Evolutionary conservation across 2,113 vertebrate genomes (phyloP).

Genomic region (Turdus rufiventris): DNA sequence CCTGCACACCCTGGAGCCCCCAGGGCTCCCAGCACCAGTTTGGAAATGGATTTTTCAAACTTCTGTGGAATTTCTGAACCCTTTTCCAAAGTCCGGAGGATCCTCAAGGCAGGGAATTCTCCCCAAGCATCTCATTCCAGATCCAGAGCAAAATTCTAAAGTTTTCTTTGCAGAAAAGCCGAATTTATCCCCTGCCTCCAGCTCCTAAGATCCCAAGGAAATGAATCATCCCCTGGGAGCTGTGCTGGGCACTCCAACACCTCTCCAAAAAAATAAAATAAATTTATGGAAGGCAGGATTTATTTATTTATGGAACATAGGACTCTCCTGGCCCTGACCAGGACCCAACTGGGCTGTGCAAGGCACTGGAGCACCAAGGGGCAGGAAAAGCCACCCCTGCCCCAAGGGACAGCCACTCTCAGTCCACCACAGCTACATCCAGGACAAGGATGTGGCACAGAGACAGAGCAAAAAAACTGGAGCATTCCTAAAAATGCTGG

Average conservation of each 20-base stretch:
- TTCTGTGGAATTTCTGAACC: rapidly evolving
- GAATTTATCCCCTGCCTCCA: not conserved
- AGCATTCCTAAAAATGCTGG: not conserved
- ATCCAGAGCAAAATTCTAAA: not conserved
- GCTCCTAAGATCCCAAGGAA: not conserved
- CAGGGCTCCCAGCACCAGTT: not conserved
- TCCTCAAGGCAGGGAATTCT: not conserved
- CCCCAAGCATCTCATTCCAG: not conserved
- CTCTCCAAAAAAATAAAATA: not conserved
- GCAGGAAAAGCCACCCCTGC: not conserved
- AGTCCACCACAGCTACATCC: not conserved
- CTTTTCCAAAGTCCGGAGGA: not conserved
- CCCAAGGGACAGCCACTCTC: not conserved
- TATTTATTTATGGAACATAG: no score
- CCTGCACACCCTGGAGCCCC: not conserved
- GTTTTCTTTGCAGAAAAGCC: not conserved
- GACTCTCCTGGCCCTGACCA: not conserved
- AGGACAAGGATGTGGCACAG: not conserved
- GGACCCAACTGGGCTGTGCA: not conserved
- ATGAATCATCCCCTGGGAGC: not conserved
- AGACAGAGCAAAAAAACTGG: no score
- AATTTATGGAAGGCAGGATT: no score
- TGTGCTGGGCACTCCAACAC: not conserved
- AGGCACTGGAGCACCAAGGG: not conserved
- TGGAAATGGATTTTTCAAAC: not conserved